These are phyloP conservation scores for Panthera uncia DNA, from an alignment of 2,113 vertebrate species.

Conservation along the genomic window DNA sequence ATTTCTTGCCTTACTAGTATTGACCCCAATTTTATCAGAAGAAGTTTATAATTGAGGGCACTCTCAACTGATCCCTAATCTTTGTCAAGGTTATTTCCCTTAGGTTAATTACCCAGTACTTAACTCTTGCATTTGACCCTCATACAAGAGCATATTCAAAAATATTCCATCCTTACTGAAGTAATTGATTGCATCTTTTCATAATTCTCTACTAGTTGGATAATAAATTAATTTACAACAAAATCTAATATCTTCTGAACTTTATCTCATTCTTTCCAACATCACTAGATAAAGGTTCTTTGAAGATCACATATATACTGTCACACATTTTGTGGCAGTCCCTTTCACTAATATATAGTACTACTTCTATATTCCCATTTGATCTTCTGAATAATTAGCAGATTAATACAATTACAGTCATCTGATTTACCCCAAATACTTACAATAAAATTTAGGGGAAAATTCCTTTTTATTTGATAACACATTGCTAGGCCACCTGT, in stretches of 20 bases:
- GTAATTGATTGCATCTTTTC: conserved; percentile 37
- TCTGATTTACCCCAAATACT: neutral
- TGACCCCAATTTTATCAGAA: conserved; percentile 71
- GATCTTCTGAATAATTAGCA: conserved; percentile 34
- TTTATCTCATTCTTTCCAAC: conserved; percentile 30
- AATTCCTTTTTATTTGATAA: neutral
- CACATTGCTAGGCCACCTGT: neutral
- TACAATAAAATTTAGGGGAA: neutral
- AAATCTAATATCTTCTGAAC: conserved; percentile 17
- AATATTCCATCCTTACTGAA: conserved; percentile 19
- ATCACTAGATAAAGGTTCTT: neutral
- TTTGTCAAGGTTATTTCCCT: conserved; percentile 50
- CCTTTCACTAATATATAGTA: conserved; percentile 26
- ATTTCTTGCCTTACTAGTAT: conserved; percentile 23
- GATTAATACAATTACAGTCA: neutral
- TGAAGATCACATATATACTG: neutral
- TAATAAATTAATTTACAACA: conserved; percentile 32
- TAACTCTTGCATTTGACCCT: conserved; percentile 52
- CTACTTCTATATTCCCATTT: neutral
- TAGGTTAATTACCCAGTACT: conserved; percentile 62
- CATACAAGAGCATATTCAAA: conserved; percentile 47
- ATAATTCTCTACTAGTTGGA: conserved; percentile 21
- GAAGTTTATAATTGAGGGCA: conserved; percentile 55
- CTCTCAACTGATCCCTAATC: conserved; percentile 28
- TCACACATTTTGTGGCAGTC: conserved; percentile 13